Percentiles rank a stretch among this genome's conserved stretches.
phyloP scores from a whole-genome alignment of 2,797 vertebrate species.

The Muscicapa striata region DNA sequence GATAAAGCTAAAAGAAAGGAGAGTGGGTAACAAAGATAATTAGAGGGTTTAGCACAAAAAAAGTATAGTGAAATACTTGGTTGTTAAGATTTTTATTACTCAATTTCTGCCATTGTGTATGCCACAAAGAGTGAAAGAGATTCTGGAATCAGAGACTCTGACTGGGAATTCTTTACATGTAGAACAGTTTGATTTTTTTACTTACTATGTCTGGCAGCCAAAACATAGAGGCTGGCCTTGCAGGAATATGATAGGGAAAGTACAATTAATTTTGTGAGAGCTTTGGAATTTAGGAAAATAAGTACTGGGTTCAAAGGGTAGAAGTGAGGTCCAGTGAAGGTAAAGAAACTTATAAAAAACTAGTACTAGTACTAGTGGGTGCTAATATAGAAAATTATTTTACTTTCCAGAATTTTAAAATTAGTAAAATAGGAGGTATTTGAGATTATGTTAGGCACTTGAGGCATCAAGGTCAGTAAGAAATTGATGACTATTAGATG shows the following conservation, averaged over 20 bases:
- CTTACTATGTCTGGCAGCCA: not conserved
- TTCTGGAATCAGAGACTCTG: not conserved
- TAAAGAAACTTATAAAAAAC: not conserved
- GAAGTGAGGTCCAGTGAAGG: not conserved
- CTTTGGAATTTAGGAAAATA: not conserved
- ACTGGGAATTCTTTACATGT: not conserved
- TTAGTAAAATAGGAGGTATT: not conserved
- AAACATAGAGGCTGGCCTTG: not conserved
- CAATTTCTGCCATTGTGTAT: not conserved
- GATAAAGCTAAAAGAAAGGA: not conserved
- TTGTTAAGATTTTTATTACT: conserved; percentile 21
- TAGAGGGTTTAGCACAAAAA: not conserved
- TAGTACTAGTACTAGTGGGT: not conserved
- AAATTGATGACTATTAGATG: not conserved
- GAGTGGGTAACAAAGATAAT: conserved; percentile 25
- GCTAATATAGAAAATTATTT: not conserved
- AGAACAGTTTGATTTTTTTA: not conserved
- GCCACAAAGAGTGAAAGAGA: not conserved
- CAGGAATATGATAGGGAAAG: not conserved
- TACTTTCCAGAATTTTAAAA: not conserved
- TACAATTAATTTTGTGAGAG: not conserved
- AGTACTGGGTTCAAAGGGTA: not conserved
- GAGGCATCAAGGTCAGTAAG: not conserved
- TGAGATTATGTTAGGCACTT: not conserved
- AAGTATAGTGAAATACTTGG: not conserved